phyloP scores from a whole-genome alignment of 1,140 invertebrate species.

The Idris sp. region DNA sequence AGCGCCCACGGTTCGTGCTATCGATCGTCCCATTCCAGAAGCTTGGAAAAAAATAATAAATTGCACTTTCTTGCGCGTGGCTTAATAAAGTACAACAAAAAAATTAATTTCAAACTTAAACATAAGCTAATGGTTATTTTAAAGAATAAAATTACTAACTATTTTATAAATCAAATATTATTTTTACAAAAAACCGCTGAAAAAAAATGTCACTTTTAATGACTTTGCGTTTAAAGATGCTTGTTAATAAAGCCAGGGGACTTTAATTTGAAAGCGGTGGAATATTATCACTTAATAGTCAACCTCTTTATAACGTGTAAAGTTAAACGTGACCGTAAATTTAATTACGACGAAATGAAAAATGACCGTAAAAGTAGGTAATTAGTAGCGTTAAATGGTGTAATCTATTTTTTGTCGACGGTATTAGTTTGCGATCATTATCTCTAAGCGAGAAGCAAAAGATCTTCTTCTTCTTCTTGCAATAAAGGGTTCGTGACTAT shows the following conservation, averaged over 20 bases:
- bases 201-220: conserved; percentile 7
- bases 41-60: conserved; percentile 53
- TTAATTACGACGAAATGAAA: conserved; percentile 43
- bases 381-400: conserved; percentile 42
- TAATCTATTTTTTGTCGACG: conserved; percentile 33
- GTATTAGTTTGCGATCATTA: conserved; percentile 38
- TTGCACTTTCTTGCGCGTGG: conserved; percentile 45
- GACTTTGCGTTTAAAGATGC: not conserved
- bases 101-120: too few species aligned
- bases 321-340: conserved; percentile 32
- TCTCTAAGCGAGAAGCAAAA: conserved; percentile 13
- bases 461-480: conserved; percentile 4
- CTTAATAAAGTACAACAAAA: conserved; percentile 35
- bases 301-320: conserved; percentile 12
- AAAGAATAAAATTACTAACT: too few species aligned
- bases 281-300: conserved; percentile 21
- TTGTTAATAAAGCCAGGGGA: conserved; percentile 23
- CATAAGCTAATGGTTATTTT: too few species aligned
- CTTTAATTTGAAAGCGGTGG: conserved; percentile 1
- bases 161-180: too few species aligned
- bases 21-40: conserved; percentile 60
- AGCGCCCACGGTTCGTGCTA: conserved; percentile 52
- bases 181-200: too few species aligned
- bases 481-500: conserved; percentile 27
- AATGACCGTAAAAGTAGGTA: conserved; percentile 31